phyloP scores from a whole-genome alignment of 2,113 vertebrate genomes.

The Chlorodrepanis virens region DNA sequence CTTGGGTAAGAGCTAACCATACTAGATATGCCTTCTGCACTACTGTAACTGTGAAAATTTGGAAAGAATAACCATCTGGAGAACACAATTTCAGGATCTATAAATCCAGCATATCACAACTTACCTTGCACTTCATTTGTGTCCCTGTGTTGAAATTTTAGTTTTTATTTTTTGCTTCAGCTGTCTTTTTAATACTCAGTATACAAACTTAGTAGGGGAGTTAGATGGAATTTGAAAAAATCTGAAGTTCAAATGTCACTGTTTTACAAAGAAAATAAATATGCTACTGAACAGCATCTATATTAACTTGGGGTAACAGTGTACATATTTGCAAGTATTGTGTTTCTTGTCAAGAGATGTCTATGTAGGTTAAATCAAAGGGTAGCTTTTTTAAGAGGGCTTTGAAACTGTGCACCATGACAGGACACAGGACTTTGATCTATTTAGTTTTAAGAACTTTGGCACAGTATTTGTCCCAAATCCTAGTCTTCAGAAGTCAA shows the following conservation, averaged over 20 bases:
- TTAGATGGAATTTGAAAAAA: constrained; percentile 21
- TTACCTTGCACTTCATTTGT: background rate
- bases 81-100: background rate
- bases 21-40: background rate
- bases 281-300: constrained; percentile 20
- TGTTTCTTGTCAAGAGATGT: background rate
- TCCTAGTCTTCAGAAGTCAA: background rate
- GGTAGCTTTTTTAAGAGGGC: background rate
- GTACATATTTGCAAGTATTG: background rate
- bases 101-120: background rate
- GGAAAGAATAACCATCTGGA: background rate
- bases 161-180: background rate
- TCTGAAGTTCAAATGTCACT: background rate
- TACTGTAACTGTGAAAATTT: background rate
- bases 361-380: background rate
- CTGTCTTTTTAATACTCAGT: background rate
- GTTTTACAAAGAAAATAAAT: background rate
- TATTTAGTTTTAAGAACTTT: background rate
- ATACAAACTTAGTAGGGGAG: background rate
- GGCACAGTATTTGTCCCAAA: background rate
- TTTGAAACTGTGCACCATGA: background rate
- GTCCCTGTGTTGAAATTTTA: background rate
- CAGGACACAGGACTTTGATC: background rate
- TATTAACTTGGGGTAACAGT: background rate
- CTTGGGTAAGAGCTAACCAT: background rate